Evolutionary conservation across 2,888 invertebrate genomes (phyloP).

Genomic region (Trisateles emortualis): DNA sequence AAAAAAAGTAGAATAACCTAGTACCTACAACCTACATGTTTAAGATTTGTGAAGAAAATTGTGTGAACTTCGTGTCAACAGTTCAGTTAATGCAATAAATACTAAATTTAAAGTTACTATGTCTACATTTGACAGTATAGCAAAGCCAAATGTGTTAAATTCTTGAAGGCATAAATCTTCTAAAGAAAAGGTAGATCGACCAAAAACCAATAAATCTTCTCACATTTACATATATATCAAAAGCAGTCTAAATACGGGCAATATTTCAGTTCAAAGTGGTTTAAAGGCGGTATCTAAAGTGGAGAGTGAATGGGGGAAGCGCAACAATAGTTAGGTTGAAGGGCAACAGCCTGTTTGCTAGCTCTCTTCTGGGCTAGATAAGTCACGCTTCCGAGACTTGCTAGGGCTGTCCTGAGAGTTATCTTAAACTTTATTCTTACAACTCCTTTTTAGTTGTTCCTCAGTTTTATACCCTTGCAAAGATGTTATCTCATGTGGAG

Average conservation of each 20-base stretch:
- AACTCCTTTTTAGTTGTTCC: not conserved
- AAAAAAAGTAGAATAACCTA: too few species aligned
- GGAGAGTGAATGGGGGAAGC: constrained; percentile 17
- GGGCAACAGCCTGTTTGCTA: constrained; percentile 42
- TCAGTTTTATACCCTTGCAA: too few species aligned
- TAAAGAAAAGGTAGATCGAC: not conserved
- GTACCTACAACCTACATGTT: too few species aligned
- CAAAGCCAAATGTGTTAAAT: not conserved
- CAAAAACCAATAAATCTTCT: not conserved
- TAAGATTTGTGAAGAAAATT: too few species aligned
- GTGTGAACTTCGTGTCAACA: too few species aligned
- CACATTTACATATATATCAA: not conserved
- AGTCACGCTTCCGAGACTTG: constrained; percentile 32
- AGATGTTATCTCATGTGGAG: too few species aligned
- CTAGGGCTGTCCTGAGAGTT: constrained; percentile 30
- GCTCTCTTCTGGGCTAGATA: constrained; percentile 41
- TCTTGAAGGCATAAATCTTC: not conserved
- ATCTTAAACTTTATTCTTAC: not conserved
- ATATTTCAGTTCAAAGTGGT: constrained; percentile 7
- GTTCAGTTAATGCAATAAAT: too few species aligned
- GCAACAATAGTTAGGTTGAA: constrained; percentile 31
- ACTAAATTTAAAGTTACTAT: too few species aligned
- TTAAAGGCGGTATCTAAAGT: constrained; percentile 17
- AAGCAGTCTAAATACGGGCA: not conserved
- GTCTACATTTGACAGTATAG: too few species aligned